Base-by-base conservation (phyloP, 1,140 invertebrate species). In the Anagrus nilaparvatae region DNA sequence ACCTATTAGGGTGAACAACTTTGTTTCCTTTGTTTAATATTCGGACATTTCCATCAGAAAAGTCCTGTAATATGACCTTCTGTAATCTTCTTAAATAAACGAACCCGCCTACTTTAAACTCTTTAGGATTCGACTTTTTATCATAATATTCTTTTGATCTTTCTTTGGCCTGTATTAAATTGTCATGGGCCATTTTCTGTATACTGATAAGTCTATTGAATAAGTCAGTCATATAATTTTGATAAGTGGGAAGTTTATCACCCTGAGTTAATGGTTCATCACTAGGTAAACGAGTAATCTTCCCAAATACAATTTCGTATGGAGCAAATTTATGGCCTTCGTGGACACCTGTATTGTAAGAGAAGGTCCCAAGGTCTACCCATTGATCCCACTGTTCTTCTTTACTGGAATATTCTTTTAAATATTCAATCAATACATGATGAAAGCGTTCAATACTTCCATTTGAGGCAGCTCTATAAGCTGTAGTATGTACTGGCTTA, bases 401-500 rank as follows among this genome's bases (percentile, higher is more conserved):
- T n/a, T n/a, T n/a, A n/a, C n/a, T n/a, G n/a, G n/a, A n/a, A n/a
- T n/a, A 64, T 39, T 53, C 44, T 39, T 48, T 52, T 19, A 59
- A 40, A 41, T 53, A 61, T 27, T 56, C 53, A 1, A 23, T 27
- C 13, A 59, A 34, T 5, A 48, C 44, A 9, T 32, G 39, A 50
- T 74, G 68, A 31, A 46, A 57, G 32, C 59, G 29, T 40, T 69
- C 61, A 0, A 61, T 16, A 3, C 41, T 32, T 4, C 61, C 63
- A 41, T 67, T 68, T 3, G 47, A 44, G 46, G 63, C 55, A 0
- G 63, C 59, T 38, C 59, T 53, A 37, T 60, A 67, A 5, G 59
- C 40, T 0, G 65, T 62, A 0, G 63, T 69, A 37, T 52, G 46
- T 2, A 41, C 19, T 29, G 55, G 50, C 20, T 51, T 32, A 29